A percentile compares a stretch with the other conserved stretches of the same genome.
These are phyloP conservation scores for Acronicta psi DNA, from an alignment of 2,888 invertebrate genomes.

Conservation along the genomic window DNA sequence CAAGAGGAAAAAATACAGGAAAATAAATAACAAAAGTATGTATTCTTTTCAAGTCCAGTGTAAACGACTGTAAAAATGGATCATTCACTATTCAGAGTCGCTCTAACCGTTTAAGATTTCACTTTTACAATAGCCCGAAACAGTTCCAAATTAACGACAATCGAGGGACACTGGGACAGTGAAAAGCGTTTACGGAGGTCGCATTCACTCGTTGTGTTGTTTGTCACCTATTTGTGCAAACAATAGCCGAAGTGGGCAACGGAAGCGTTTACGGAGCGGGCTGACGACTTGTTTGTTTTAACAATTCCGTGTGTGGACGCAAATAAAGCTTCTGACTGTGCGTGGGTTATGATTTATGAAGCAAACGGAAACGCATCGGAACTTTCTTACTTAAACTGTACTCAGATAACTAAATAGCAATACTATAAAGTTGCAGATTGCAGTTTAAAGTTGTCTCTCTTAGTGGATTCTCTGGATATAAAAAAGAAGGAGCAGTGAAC, in stretches of 20 bases:
- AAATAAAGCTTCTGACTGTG: slow-evolving; percentile 53
- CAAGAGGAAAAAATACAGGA: slow-evolving; percentile 20
- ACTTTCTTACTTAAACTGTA: slow-evolving; percentile 45
- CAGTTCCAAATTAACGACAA: slow-evolving; percentile 72
- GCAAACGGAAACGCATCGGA: slow-evolving; percentile 38
- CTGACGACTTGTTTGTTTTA: slow-evolving; percentile 61
- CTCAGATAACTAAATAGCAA: too few relatives aligned
- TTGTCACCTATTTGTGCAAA: slow-evolving; percentile 75
- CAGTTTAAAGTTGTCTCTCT: too few relatives aligned
- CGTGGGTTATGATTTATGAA: slow-evolving; percentile 47
- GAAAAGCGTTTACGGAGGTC: slow-evolving; percentile 69
- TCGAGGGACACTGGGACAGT: slow-evolving; percentile 67
- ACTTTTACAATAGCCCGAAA: slow-evolving; percentile 75
- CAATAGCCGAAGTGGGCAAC: slow-evolving; percentile 68
- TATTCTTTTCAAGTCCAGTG: slow-evolving; percentile 43
- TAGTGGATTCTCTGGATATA: too few relatives aligned
- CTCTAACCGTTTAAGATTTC: slow-evolving; percentile 69
- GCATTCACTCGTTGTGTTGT: slow-evolving; percentile 62
- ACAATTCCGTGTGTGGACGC: slow-evolving; percentile 54
- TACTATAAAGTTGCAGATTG: too few relatives aligned
- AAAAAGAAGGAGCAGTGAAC: too few relatives aligned
- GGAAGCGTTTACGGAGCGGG: slow-evolving; percentile 61
- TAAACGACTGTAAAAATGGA: slow-evolving; percentile 52
- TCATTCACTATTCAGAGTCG: slow-evolving; percentile 56
- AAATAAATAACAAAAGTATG: slow-evolving; percentile 30